Evolutionary conservation across 1,140 invertebrate genomes (phyloP).

Genomic region (Dufourea novaeangliae): DNA sequence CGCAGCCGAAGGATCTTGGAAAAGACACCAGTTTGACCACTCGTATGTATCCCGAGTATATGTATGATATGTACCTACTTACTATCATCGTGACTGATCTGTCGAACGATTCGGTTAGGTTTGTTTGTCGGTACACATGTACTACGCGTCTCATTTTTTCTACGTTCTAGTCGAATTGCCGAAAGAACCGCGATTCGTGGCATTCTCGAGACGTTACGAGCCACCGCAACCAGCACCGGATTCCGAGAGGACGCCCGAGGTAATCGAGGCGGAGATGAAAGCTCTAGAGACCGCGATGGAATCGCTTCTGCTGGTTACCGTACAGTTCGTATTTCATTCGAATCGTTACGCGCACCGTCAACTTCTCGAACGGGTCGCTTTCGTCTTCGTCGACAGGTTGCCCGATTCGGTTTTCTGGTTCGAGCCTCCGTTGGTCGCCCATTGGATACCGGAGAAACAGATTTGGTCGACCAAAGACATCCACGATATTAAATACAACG

Average conservation of each 20-base stretch:
- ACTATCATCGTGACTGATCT: too few relatives aligned
- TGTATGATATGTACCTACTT: too few relatives aligned
- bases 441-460: slow-evolving; percentile 85
- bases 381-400: slow-evolving; percentile 80
- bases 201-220: slow-evolving; percentile 87
- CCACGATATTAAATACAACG: slow-evolving; percentile 91
- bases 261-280: slow-evolving; percentile 90
- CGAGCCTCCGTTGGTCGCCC: slow-evolving; percentile 90
- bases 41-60: slow-evolving; percentile 72
- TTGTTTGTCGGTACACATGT: neutral
- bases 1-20: slow-evolving; percentile 83
- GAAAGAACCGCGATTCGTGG: slow-evolving; percentile 84
- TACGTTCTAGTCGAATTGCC: slow-evolving; percentile 85
- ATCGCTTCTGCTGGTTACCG: slow-evolving; percentile 86
- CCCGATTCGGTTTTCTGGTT: slow-evolving; percentile 91
- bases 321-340: slow-evolving; percentile 82
- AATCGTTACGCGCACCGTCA: too few relatives aligned
- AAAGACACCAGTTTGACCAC: slow-evolving; percentile 78
- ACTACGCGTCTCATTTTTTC: neutral
- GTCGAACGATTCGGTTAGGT: too few relatives aligned
- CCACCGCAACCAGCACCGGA: slow-evolving; percentile 86
- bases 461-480: slow-evolving; percentile 89
- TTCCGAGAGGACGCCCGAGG: slow-evolving; percentile 87
- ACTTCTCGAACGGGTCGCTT: neutral
- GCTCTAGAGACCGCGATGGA: slow-evolving; percentile 88